Conservation (phyloP, 2,113 vertebrate genomes). For the Lycaon pictus region DNA sequence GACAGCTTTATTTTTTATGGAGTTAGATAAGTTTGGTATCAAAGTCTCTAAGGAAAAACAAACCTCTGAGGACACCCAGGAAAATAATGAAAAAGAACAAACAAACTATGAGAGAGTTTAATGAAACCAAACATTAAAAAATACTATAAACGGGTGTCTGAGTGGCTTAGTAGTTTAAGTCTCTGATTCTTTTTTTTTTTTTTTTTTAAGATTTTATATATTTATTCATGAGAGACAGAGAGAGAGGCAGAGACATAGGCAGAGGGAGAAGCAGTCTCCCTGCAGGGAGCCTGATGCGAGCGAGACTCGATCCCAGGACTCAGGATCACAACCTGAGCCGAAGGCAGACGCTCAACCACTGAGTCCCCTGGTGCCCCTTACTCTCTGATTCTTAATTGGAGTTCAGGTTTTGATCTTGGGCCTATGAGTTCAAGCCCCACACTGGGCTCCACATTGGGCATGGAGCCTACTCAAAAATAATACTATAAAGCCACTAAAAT, state of each 20-base stretch:
- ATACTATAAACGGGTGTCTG: not conserved
- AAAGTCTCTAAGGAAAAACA: not conserved
- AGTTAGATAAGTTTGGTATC: not conserved
- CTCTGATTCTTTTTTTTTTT: too few relatives aligned
- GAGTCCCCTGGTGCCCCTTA: too few relatives aligned
- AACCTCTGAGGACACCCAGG: not conserved
- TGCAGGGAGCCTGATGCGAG: too few relatives aligned
- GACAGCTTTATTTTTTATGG: not conserved
- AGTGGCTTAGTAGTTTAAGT: not conserved
- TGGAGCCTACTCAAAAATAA: not conserved
- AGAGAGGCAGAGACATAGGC: too few relatives aligned
- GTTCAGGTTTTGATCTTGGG: not conserved
- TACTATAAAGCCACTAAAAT: not conserved
- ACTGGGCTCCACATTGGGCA: not conserved
- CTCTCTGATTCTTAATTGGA: too few relatives aligned
- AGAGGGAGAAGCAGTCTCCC: too few relatives aligned
- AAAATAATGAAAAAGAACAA: constrained; percentile 1
- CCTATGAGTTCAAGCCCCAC: not conserved
- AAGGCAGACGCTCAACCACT: too few relatives aligned
- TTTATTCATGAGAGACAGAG: too few relatives aligned
- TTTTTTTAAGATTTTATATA: too few relatives aligned
- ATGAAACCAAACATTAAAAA: not conserved
- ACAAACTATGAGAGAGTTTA: not conserved
- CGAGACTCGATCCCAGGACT: too few relatives aligned
- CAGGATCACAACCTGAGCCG: too few relatives aligned